These are phyloP conservation scores for Drosophila anomelani DNA, from an alignment of 2,888 invertebrate genomes.

Conservation along the genomic window DNA sequence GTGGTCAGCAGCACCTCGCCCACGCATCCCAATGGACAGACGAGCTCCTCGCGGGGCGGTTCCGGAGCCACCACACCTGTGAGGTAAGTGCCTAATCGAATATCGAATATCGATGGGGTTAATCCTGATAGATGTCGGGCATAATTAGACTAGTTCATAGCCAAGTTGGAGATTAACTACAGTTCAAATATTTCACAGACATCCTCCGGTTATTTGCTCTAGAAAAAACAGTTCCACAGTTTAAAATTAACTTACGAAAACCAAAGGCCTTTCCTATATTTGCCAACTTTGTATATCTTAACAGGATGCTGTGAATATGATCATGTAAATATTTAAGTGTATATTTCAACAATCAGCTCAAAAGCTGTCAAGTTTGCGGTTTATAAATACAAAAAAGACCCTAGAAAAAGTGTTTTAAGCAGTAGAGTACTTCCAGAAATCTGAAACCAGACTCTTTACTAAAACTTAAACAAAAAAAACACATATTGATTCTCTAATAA, in stretches of 20 bases:
- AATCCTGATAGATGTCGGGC: not conserved
- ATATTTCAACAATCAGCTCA: not conserved
- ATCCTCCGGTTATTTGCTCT: too few species aligned
- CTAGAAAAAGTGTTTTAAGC: not conserved
- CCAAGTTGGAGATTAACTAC: not conserved
- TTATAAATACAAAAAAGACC: not conserved
- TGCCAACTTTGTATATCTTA: not conserved
- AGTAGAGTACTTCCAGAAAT: too few species aligned
- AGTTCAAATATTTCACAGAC: not conserved
- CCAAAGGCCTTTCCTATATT: not conserved
- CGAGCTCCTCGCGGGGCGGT: constrained; percentile 88
- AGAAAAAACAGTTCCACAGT: too few species aligned
- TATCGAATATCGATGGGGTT: not conserved
- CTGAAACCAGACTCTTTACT: too few species aligned
- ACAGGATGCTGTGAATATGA: constrained; percentile 2
- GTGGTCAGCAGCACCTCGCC: constrained; percentile 85
- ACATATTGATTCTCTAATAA: not conserved
- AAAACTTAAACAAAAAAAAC: too few species aligned
- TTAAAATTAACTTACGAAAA: not conserved
- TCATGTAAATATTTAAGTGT: constrained; percentile 2
- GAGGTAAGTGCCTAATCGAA: constrained; percentile 85
- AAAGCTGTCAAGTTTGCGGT: not conserved
- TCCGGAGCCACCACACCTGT: constrained; percentile 97
- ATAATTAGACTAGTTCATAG: not conserved
- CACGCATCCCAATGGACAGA: constrained; percentile 85